phyloP scores from a whole-genome alignment of 92 coral and sea anemone species.

The Umimayanthus kanabou region DNA sequence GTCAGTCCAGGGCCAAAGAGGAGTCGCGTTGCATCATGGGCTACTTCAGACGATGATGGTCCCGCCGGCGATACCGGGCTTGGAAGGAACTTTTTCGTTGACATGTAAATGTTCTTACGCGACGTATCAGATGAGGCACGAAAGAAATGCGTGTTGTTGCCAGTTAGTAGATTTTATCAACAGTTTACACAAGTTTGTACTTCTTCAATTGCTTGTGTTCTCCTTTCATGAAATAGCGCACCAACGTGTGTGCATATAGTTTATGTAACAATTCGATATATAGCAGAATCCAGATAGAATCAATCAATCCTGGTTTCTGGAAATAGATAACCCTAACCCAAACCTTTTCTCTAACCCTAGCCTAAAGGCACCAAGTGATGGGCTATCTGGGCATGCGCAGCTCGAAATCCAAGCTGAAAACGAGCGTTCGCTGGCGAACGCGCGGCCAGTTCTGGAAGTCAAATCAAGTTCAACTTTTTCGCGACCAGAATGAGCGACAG shows the following conservation, averaged over 20 bases:
- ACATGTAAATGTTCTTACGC: constrained; percentile 4
- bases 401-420: no score
- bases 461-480: no score
- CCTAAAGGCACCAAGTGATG: no score
- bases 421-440: no score
- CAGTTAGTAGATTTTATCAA: no score
- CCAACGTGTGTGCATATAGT: no score
- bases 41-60: constrained; percentile 39
- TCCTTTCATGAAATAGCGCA: background rate
- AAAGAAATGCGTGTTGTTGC: background rate
- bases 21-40: constrained; percentile 85
- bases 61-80: constrained; percentile 33
- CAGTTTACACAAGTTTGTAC: background rate
- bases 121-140: background rate
- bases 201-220: background rate
- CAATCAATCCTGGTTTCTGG: no score
- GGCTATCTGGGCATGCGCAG: no score
- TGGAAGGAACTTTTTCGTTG: constrained; percentile 30
- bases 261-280: background rate
- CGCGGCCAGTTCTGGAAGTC: no score
- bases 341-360: no score
- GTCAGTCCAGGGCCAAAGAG: constrained; percentile 38
- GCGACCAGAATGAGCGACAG: no score
- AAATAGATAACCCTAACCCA: no score
- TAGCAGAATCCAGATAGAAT: background rate